phyloP scores from a whole-genome alignment of 2,113 vertebrate species.

The Perccottus glenii region DNA sequence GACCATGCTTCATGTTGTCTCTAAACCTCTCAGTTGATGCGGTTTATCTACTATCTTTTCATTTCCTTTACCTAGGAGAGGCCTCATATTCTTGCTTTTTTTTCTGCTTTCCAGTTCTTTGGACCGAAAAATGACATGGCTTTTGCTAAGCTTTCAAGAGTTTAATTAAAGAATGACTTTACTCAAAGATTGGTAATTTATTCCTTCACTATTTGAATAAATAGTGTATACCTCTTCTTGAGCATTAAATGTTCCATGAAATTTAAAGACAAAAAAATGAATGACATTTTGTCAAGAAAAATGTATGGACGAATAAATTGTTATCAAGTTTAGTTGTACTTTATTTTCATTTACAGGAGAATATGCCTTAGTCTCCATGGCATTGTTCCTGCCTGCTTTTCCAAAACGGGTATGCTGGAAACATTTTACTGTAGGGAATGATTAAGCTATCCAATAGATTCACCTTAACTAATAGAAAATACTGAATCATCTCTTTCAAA shows the following conservation, averaged over 20 bases:
- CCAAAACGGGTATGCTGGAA: too few species aligned
- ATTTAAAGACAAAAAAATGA: too few species aligned
- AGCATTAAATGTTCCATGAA: not conserved
- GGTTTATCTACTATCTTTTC: constrained; percentile 57
- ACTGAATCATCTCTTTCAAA: too few species aligned
- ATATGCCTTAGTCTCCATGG: too few species aligned
- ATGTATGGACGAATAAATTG: too few species aligned
- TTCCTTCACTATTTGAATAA: constrained; percentile 11
- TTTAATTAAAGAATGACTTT: constrained; percentile 34
- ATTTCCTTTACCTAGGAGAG: constrained; percentile 54
- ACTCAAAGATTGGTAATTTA: constrained; percentile 41
- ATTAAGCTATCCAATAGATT: too few species aligned
- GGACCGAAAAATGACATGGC: constrained; percentile 61
- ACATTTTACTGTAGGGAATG: too few species aligned
- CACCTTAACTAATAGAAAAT: too few species aligned
- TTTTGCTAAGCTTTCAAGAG: constrained; percentile 25
- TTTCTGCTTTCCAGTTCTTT: constrained; percentile 52
- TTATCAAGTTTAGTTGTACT: too few species aligned
- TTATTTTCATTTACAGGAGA: too few species aligned
- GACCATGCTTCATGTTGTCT: constrained; percentile 4
- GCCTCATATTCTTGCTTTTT: constrained; percentile 20
- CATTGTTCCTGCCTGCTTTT: too few species aligned
- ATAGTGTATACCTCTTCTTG: constrained; percentile 36
- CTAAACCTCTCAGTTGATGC: constrained; percentile 4
- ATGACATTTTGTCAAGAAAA: too few species aligned